Base-by-base conservation (phyloP, 2,888 invertebrate species). In the Automeris io region DNA sequence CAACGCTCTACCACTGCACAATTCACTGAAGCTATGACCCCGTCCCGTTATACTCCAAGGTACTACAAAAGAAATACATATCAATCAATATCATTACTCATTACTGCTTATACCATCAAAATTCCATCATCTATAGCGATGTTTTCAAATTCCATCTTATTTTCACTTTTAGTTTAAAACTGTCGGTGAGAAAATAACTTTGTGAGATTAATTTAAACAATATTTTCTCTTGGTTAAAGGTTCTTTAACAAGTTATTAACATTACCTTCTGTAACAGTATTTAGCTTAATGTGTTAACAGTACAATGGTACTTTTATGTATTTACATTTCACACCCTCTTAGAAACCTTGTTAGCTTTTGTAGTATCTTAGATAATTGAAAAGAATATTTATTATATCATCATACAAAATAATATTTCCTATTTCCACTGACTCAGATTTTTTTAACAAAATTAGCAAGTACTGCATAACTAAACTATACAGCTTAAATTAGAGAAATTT, bases 1-100 rank as follows among this genome's bases (percentile, higher is more conserved):
- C 88, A 88, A 70, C 89, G 87, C 52, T 64, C 78, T 56, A 79
- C 81, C 51, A 76, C 79, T 60, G 81, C 86, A 75, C 82, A 70
- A 46, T 73, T 70, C 71, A 81, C 82, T 57, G 86, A 83, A 73
- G 81, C 86, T 64, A 81, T 87, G 75, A 82, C 79, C 63, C 81
- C 83, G 63, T 75, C 77, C 70, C 80, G 81, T 75, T 80, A 69
- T 72, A 77, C 61, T 62, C 72, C 74, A 83, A 88, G 87, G 88
- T 87, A 87, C 87, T 87, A 83, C 87, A 87, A 83, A 86, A 86
- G 76, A 74, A 42, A 46, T 52, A 52, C 39, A 6, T 12, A 29
- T 16, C 16, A n/a, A 51, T 47, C 43, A 39, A 54, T 59, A 38
- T 39, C 29, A 29, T 51, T 49, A 59, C 61, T 68, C 58, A 64